phyloP scores from a whole-genome alignment of 2,888 invertebrate genomes.

The Aquatica leii region DNA sequence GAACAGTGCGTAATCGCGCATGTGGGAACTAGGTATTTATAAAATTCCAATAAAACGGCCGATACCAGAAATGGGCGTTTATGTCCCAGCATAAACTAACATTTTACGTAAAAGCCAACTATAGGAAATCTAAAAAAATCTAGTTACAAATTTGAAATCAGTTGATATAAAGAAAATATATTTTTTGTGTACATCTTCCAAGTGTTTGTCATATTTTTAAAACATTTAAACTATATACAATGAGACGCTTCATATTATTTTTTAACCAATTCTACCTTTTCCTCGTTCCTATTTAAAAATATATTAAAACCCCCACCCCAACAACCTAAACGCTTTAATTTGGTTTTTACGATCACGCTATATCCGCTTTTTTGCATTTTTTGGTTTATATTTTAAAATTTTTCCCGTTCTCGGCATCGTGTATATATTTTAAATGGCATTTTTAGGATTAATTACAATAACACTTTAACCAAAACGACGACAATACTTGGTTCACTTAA shows the following conservation, averaged over 20 bases:
- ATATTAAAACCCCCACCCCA: neutral
- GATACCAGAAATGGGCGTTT: constrained; percentile 35
- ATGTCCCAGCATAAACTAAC: constrained; percentile 51
- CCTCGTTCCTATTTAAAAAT: neutral
- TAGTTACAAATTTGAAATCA: constrained; percentile 33
- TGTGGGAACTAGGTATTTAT: constrained; percentile 41
- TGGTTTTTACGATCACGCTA: neutral
- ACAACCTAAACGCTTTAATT: neutral
- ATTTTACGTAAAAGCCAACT: constrained; percentile 30
- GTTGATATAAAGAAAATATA: constrained; percentile 30
- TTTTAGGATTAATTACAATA: constrained; percentile 2
- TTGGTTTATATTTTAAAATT: constrained; percentile 13
- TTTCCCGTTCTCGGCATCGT: constrained; percentile 7
- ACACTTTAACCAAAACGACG: constrained; percentile 14
- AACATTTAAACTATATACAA: constrained; percentile 18
- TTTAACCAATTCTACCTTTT: neutral
- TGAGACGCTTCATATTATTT: constrained; percentile 1
- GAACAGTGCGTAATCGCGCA: constrained; percentile 42
- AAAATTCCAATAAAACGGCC: constrained; percentile 34
- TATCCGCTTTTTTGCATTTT: neutral
- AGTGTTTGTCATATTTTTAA: constrained; percentile 5
- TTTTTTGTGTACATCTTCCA: constrained; percentile 6
- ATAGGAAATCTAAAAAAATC: constrained; percentile 30
- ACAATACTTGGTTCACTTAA: neutral
- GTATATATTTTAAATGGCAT: constrained; percentile 26